phyloP scores from a whole-genome alignment of 2,888 invertebrate species.

The Empis livida region DNA sequence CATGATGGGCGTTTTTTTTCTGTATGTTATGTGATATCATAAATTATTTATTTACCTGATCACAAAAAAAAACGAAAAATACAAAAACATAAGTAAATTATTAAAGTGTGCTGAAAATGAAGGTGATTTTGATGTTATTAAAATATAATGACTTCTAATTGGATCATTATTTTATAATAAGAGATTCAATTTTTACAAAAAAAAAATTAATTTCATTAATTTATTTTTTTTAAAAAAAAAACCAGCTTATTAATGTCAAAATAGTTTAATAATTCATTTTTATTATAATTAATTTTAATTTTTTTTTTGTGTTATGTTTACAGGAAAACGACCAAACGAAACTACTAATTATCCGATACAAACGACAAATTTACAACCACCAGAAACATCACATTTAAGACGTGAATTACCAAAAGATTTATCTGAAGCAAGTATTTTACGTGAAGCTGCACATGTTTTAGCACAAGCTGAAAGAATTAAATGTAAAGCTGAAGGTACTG shows the following conservation, averaged over 20 bases:
- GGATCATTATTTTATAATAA: background rate
- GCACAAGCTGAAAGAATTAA: conserved; percentile 60
- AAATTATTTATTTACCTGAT: too few species aligned
- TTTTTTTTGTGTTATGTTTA: conserved; percentile 4
- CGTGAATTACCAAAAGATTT: conserved; percentile 53
- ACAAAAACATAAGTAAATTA: too few species aligned
- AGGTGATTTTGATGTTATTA: too few species aligned
- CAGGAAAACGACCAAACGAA: conserved; percentile 32
- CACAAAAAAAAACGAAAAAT: too few species aligned
- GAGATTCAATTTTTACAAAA: background rate
- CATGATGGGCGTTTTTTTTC: too few species aligned
- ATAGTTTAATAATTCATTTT: too few species aligned
- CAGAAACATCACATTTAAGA: conserved; percentile 27
- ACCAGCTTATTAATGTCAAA: too few species aligned
- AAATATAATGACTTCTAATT: too few species aligned
- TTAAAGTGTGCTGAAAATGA: too few species aligned
- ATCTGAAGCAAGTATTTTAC: conserved; percentile 57
- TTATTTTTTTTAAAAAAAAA: background rate
- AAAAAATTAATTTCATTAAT: background rate
- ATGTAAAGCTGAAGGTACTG: conserved; percentile 42
- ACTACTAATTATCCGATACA: conserved; percentile 26
- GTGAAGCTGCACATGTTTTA: conserved; percentile 63
- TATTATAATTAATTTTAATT: too few species aligned
- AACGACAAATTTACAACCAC: conserved; percentile 27
- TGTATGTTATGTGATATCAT: too few species aligned